Evolutionary conservation across 2,113 vertebrate species (phyloP), one percentile per base, ranked within the genome.

Genomic region (Theristicus caerulescens): DNA sequence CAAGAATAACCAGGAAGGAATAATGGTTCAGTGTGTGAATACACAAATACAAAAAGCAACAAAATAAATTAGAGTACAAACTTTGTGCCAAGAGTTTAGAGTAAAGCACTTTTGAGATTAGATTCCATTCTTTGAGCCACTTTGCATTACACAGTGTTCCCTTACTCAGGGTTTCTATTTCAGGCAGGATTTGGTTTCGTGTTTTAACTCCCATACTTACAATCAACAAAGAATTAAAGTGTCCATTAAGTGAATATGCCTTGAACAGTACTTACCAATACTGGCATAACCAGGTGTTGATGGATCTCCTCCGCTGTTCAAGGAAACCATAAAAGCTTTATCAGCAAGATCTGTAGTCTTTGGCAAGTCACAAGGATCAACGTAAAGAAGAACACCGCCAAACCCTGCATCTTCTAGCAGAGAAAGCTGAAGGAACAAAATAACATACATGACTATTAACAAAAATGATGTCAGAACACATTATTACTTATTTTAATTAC

Each of bases 311-410:
- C 99, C 99, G 1, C 98, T 97, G 84, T 99, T 99, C 82, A 99
- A 95, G 4, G 99, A 98, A 52, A 99, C 98, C 95, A 99, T 98
- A 65, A 99, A 99, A 34, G 98, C 96, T 81, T 99, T 98, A 17
- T 97, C 94, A 81, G 89, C 96, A 52, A 95, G 77, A 55, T 97
- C 96, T 80, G 89, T 90, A 49, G 94, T 96, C 82, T 97, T 97
- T 86, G 99, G 98, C 64, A 98, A 96, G 58, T 99, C 99, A 94
- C 99, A 99, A 24, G 99, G 99, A 92, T 99, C 99, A 40, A 98
- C 32, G 34, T 99, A 99, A 11, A 99, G 97, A 62, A 99, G 98
- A 81, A 93, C 99, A 16, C 99, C 99, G 86, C 98, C 98, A 94
- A 99, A 99, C 27, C 99, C 99, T 80, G 98, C 96, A 32, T 99